A percentile compares a stretch with the other conserved stretches of the same genome.
phyloP scores from a whole-genome alignment of 2,797 vertebrate genomes.

The Cryptoprocta ferox region DNA sequence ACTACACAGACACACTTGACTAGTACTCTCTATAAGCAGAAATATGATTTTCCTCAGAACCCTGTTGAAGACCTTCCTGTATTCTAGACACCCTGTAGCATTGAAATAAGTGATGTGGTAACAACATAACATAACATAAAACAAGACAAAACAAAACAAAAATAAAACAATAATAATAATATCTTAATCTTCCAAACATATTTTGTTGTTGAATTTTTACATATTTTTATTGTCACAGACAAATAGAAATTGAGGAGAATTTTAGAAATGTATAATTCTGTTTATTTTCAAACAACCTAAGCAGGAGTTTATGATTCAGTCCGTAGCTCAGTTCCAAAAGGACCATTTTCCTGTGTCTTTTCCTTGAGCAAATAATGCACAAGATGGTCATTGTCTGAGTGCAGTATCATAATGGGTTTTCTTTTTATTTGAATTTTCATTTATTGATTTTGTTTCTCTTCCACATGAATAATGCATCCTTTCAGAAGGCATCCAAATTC shows the following conservation, averaged over 20 bases:
- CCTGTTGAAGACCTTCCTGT: background rate
- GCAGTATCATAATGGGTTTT: slow-evolving; percentile 61
- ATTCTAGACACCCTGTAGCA: background rate
- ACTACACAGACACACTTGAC: background rate
- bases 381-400: slow-evolving; percentile 71
- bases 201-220: slow-evolving; percentile 33
- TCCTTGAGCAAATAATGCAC: slow-evolving; percentile 73
- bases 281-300: slow-evolving; percentile 57
- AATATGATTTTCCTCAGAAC: background rate
- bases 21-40: background rate
- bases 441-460: slow-evolving; percentile 80
- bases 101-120: background rate
- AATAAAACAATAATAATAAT: background rate
- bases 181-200: background rate
- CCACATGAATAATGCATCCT: slow-evolving; percentile 80
- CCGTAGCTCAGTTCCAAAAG: slow-evolving; percentile 41
- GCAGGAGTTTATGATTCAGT: slow-evolving; percentile 60
- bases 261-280: slow-evolving; percentile 18
- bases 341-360: slow-evolving; percentile 61
- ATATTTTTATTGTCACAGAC: slow-evolving; percentile 15
- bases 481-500: slow-evolving; percentile 72
- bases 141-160: background rate
- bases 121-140: background rate
- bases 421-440: slow-evolving; percentile 79
- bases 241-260: background rate